phyloP scores from a whole-genome alignment of 1,140 invertebrate species.

The Pygmarrhopalites habei region DNA sequence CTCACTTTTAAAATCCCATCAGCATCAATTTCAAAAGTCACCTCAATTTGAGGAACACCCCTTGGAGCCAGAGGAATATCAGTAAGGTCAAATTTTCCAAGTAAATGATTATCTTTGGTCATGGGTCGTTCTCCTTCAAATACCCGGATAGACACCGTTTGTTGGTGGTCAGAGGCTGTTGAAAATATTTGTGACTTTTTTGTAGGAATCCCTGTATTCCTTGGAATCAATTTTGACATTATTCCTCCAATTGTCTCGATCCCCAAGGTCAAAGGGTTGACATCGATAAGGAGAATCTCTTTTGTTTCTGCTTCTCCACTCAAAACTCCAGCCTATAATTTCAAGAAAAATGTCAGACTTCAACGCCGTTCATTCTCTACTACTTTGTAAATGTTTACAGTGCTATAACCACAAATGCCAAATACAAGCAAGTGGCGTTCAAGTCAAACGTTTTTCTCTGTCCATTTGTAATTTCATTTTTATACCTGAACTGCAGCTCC shows the following conservation, averaged over 20 bases:
- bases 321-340: conserved; percentile 46
- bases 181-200: conserved; percentile 99
- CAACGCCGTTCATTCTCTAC: no score
- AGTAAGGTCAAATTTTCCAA: conserved; percentile 97
- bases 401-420: background rate
- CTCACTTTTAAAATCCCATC: conserved; percentile 91
- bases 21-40: conserved; percentile 98
- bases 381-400: background rate
- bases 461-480: background rate
- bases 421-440: no score
- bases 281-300: conserved; percentile 93
- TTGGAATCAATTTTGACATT: conserved; percentile 96
- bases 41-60: conserved; percentile 98
- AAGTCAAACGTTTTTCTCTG: no score
- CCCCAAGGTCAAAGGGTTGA: conserved; percentile 96
- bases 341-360: no score
- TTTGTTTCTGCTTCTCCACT: conserved; percentile 88
- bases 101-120: conserved; percentile 97
- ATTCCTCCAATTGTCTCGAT: conserved; percentile 99
- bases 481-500: conserved; percentile 94
- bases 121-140: conserved; percentile 97
- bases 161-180: conserved; percentile 96
- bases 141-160: conserved; percentile 97
- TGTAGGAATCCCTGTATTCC: conserved; percentile 84
- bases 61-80: conserved; percentile 95